Evolutionary conservation across 1,140 invertebrate genomes (phyloP).

Genomic region (Drosophila tristis): DNA sequence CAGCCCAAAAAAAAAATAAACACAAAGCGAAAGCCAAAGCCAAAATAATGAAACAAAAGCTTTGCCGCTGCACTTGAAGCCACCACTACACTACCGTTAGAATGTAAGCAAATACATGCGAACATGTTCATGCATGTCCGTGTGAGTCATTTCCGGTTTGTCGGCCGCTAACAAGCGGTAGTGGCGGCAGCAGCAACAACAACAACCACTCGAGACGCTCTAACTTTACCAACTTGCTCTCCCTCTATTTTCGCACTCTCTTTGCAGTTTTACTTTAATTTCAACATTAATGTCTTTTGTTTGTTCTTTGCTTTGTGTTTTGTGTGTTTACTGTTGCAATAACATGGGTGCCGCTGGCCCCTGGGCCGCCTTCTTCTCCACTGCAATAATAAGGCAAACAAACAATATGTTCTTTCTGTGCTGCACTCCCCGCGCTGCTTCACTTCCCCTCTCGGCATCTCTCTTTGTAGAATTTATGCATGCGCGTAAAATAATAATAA

Average conservation of each 20-base stretch:
- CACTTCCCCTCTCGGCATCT: too few species aligned
- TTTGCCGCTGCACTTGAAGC: constrained; percentile 38
- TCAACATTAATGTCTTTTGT: constrained; percentile 59
- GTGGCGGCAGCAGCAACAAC: neutral
- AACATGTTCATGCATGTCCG: constrained; percentile 16
- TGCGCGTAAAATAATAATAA: constrained; percentile 73
- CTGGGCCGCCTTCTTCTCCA: constrained; percentile 12
- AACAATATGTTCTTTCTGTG: constrained; percentile 46
- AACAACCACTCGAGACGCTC: neutral
- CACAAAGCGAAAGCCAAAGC: constrained; percentile 24
- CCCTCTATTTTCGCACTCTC: neutral
- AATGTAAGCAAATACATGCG: neutral
- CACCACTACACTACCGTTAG: constrained; percentile 6
- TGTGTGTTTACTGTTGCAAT: constrained; percentile 67
- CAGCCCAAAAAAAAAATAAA: constrained; percentile 27
- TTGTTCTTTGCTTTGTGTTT: constrained; percentile 41
- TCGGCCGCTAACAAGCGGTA: constrained; percentile 54
- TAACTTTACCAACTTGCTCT: neutral
- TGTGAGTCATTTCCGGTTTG: constrained; percentile 60
- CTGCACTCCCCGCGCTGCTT: constrained; percentile 24
- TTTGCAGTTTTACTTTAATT: constrained; percentile 58
- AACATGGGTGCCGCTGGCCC: constrained; percentile 31
- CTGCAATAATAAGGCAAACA: constrained; percentile 51
- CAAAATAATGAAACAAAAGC: constrained; percentile 44
- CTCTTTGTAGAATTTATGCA: constrained; percentile 54